These are phyloP conservation scores for Staurois parvus DNA, from an alignment of 2,797 vertebrate species.

Conservation along the genomic window DNA sequence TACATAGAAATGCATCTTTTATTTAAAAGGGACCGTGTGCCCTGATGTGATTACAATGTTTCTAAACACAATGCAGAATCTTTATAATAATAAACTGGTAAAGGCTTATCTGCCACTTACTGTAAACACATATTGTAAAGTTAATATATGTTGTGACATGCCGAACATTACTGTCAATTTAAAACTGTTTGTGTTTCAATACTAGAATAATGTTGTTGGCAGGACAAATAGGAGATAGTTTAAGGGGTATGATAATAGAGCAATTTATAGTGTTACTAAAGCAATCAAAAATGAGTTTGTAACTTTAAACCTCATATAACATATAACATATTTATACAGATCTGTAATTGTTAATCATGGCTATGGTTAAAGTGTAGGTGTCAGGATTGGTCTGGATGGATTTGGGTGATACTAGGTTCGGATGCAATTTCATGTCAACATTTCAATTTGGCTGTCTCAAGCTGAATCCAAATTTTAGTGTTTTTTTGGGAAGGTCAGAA, in stretches of 20 bases:
- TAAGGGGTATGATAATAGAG: conserved; percentile 20
- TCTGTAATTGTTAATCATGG: not conserved
- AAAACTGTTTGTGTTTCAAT: conserved; percentile 49
- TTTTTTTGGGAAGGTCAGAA: too few relatives aligned
- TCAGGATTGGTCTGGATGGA: not conserved
- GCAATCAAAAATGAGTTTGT: not conserved
- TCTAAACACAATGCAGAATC: conserved; percentile 39
- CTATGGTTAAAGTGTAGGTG: not conserved
- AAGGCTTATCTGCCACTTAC: conserved; percentile 55
- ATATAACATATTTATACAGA: not conserved
- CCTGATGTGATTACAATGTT: conserved; percentile 59
- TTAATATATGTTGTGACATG: conserved; percentile 55
- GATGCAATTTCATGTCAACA: not conserved
- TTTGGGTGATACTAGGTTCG: not conserved
- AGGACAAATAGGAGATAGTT: conserved; percentile 41
- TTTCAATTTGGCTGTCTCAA: too few relatives aligned
- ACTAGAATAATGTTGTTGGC: conserved; percentile 38
- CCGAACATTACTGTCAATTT: conserved; percentile 50
- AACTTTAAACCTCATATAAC: not conserved
- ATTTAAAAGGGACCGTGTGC: conserved; percentile 55
- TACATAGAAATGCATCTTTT: conserved; percentile 62
- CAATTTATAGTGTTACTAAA: conserved; percentile 16
- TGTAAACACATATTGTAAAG: conserved; percentile 60
- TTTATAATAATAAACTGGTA: conserved; percentile 54
- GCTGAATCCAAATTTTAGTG: too few relatives aligned